These are phyloP conservation scores for Caenorhabditis briggsae DNA, from an alignment of 1,140 invertebrate genomes.

Conservation along the genomic window DNA sequence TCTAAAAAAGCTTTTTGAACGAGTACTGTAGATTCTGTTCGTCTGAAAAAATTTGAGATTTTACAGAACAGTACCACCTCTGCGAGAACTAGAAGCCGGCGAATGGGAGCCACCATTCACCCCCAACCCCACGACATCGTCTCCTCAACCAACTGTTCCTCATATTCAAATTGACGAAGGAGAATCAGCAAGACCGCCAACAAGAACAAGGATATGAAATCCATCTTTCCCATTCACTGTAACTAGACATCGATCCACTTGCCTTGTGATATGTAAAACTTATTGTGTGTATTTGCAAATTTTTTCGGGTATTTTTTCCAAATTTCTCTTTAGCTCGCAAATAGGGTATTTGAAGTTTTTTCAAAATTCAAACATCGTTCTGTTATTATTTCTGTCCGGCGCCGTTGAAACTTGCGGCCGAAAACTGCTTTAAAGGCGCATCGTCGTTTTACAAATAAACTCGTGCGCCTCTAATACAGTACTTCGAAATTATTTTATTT, in stretches of 20 bases:
- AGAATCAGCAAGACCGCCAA: conserved; percentile 24
- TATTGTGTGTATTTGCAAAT: neutral
- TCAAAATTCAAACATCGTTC: no score
- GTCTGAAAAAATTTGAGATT: neutral
- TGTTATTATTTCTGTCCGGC: no score
- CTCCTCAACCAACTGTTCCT: conserved; percentile 20
- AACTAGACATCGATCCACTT: neutral
- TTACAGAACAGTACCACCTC: conserved; percentile 51
- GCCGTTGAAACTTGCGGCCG: no score
- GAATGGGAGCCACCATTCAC: conserved; percentile 40
- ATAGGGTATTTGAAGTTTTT: no score
- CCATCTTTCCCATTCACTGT: neutral
- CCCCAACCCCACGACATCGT: conserved; percentile 17
- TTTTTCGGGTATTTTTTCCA: neutral
- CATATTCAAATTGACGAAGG: conserved; percentile 55
- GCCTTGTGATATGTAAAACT: conserved; percentile 36
- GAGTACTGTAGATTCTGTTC: no score
- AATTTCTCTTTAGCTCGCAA: neutral
- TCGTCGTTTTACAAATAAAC: no score
- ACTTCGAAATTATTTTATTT: no score
- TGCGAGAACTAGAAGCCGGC: conserved; percentile 43
- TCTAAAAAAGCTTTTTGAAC: no score
- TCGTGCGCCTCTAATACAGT: no score
- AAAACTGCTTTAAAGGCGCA: no score
- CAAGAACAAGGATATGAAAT: conserved; percentile 19